Base-by-base conservation (phyloP, 1,140 invertebrate species). In the Holcopasites calliopsidis region DNA sequence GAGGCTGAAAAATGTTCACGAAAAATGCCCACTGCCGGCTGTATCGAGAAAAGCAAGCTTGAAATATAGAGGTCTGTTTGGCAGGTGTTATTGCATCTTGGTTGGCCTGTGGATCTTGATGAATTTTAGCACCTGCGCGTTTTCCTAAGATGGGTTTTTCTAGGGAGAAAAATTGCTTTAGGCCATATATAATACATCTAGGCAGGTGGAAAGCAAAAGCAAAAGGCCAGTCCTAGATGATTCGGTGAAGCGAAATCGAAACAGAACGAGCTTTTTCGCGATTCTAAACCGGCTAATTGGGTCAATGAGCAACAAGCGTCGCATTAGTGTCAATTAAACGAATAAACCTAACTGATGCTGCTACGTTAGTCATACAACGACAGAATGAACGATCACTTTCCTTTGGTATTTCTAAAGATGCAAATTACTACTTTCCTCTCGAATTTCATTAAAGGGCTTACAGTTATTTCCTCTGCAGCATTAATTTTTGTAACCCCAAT, bases 261-360 rank as follows among this genome's bases (percentile, higher is more conserved):
- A 54, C 13, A 18, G 16, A 23, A 35, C 21, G 54, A 28, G 18
- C 18, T 35, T 49, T 52, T 31, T 52, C 23, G 38, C 11, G 18
- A 70, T 35, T 50, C 44, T 0, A 35, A 13, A n/a, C n/a, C 35
- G n/a, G 8, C 26, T 72, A 72, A 72, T 42, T 64, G 28, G 60
- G 58, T 40, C 61, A 68, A 75, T 60, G 40, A 55, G 31, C 28
- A 68, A 68, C 52, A 57, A 57, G 18, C 52, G 8, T n/a, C 26
- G 70, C 28, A 23, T 55, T 66, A 68, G 55, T 68, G 33, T 64
- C 62, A 66, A 68, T 66, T 66, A 68, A 75, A 75, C 23, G 61
- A 38, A 54, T 33, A 47, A 54, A 68, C 64, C 13, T 64, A 72
- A 72, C 40, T 40, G 47, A 13, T 38, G n/a, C 23, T 38, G 64